Conservation (phyloP, 2,113 vertebrate genomes). For the Oncorhynchus keta region DNA sequence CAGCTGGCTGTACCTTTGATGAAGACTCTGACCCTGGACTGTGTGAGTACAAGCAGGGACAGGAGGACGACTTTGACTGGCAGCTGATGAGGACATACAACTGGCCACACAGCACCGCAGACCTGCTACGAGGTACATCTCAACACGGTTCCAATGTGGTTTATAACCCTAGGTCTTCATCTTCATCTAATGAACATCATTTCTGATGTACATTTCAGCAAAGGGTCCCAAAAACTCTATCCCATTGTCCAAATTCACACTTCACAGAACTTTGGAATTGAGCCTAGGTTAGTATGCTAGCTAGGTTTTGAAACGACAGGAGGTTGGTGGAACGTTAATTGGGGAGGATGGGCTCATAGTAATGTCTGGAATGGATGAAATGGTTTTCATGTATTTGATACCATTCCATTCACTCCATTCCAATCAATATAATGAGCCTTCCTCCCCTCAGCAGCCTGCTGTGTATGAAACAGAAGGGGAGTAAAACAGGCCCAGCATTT, state of each 20-base stretch:
- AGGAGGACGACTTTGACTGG: conserved; percentile 93
- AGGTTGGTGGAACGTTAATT: too few relatives aligned
- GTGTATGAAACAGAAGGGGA: conserved; percentile 60
- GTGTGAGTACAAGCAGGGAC: conserved; percentile 88
- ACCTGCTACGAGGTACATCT: conserved; percentile 86
- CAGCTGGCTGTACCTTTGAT: conserved; percentile 92
- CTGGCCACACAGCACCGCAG: conserved; percentile 76
- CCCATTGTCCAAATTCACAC: background rate
- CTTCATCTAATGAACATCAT: background rate
- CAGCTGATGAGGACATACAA: conserved; percentile 82
- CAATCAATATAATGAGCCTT: too few relatives aligned
- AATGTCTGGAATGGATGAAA: too few relatives aligned
- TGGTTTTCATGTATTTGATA: background rate
- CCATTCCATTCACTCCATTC: background rate
- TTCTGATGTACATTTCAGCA: too few relatives aligned
- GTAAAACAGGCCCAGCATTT: background rate
- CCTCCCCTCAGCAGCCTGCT: conserved; percentile 75
- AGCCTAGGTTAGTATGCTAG: too few relatives aligned
- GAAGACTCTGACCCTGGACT: conserved; percentile 80
- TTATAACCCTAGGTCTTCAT: background rate
- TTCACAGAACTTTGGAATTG: background rate
- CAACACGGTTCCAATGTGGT: background rate
- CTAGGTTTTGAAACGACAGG: too few relatives aligned
- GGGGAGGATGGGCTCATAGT: too few relatives aligned
- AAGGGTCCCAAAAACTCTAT: too few relatives aligned